Conservation (phyloP, 1,140 invertebrate genomes). For the Catajapyx aquilonaris region DNA sequence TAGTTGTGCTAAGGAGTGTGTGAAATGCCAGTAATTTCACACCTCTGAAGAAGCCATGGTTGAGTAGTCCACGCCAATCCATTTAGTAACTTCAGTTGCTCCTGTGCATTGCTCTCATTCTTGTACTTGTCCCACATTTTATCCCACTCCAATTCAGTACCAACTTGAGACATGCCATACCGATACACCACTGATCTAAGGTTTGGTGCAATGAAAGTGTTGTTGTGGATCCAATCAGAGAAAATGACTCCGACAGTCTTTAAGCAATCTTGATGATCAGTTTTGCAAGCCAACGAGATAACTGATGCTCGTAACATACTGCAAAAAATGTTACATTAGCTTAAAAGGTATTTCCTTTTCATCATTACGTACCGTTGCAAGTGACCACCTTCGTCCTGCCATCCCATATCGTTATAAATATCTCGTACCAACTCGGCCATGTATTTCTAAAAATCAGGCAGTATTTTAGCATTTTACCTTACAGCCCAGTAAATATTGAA, state of each 20-base stretch:
- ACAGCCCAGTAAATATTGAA: background rate
- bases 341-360: too few relatives aligned
- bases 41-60: conserved; percentile 22
- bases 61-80: conserved; percentile 20
- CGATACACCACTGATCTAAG: conserved; percentile 21
- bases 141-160: conserved; percentile 20
- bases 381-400: conserved; percentile 16
- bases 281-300: too few relatives aligned
- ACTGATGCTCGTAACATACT: too few relatives aligned
- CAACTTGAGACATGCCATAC: conserved; percentile 18
- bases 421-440: conserved; percentile 16
- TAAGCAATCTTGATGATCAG: too few relatives aligned
- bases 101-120: conserved; percentile 22
- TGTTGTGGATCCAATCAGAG: too few relatives aligned
- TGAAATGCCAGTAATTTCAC: conserved; percentile 1
- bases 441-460: conserved; percentile 16
- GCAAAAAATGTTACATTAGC: too few relatives aligned
- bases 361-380: too few relatives aligned
- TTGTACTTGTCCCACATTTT: conserved; percentile 22
- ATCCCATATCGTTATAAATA: conserved; percentile 17
- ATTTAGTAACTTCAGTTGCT: conserved; percentile 20
- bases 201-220: conserved; percentile 6
- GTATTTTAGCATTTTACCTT: background rate
- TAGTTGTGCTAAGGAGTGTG: background rate
- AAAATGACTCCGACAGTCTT: too few relatives aligned